Conservation (phyloP, 35 echinoderm and acorn worm species). For the Hemicentrotus pulcherrimus region DNA sequence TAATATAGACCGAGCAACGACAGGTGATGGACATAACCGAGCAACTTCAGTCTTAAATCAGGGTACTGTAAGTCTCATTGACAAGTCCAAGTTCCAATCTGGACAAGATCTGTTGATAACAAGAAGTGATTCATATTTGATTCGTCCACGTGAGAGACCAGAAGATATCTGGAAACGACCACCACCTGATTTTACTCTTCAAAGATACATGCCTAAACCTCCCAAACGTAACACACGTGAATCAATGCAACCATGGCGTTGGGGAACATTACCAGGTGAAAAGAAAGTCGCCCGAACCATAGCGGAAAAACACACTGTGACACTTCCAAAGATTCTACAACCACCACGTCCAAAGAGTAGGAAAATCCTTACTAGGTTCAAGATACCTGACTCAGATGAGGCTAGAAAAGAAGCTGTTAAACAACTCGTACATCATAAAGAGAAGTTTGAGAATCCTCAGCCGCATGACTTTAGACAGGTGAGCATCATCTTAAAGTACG, state of each 20-base stretch:
- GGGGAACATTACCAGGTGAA: slow-evolving; percentile 57
- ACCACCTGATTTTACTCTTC: slow-evolving; percentile 88
- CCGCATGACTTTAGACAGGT: slow-evolving; percentile 92
- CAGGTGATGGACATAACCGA: background rate
- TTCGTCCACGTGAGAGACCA: background rate
- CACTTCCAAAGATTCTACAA: slow-evolving; percentile 77
- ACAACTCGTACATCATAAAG: slow-evolving; percentile 67
- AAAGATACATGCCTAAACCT: slow-evolving; percentile 77
- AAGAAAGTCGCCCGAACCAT: background rate
- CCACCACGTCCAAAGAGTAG: slow-evolving; percentile 64
- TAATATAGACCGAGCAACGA: background rate
- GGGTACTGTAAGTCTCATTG: slow-evolving; percentile 54
- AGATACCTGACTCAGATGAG: slow-evolving; percentile 62
- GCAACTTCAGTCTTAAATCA: slow-evolving; percentile 33
- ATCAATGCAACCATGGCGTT: slow-evolving; percentile 91
- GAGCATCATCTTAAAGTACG: background rate
- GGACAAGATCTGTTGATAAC: slow-evolving; percentile 61
- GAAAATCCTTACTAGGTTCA: slow-evolving; percentile 65
- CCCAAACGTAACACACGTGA: slow-evolving; percentile 87
- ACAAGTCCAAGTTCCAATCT: slow-evolving; percentile 64
- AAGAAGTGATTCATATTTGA: slow-evolving; percentile 65
- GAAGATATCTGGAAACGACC: slow-evolving; percentile 77
- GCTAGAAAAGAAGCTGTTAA: slow-evolving; percentile 65
- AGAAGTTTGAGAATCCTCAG: slow-evolving; percentile 67
- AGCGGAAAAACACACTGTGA: slow-evolving; percentile 19